Evolutionary conservation across 2,888 invertebrate genomes (phyloP).

Genomic region (Drosophila monieri): DNA sequence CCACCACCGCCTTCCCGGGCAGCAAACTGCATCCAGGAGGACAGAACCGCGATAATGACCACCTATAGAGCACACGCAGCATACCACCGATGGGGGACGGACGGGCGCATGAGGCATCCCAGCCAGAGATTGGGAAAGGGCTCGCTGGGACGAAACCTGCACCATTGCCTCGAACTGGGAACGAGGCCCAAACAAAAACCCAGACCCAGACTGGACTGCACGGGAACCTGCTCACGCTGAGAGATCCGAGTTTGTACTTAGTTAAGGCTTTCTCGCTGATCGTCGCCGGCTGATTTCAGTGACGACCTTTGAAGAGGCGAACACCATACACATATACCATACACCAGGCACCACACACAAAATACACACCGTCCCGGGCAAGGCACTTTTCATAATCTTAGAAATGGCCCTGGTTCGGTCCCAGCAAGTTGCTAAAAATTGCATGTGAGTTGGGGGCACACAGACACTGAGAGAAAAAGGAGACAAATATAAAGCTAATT

Average conservation of each 20-base stretch:
- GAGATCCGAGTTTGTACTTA: slow-evolving; percentile 63
- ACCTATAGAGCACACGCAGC: slow-evolving; percentile 76
- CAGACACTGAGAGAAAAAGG: neutral
- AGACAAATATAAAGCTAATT: accelerated
- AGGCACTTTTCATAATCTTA: slow-evolving; percentile 76
- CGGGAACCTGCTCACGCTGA: slow-evolving; percentile 69
- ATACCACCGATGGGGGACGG: slow-evolving; percentile 48
- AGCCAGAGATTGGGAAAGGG: slow-evolving; percentile 48
- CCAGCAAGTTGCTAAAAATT: slow-evolving; percentile 56
- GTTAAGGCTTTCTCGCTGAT: slow-evolving; percentile 56
- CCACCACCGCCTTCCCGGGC: slow-evolving; percentile 36
- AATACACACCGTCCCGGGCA: slow-evolving; percentile 53
- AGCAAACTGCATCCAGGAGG: slow-evolving; percentile 46
- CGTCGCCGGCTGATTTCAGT: slow-evolving; percentile 68
- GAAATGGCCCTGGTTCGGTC: slow-evolving; percentile 51
- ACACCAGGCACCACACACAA: slow-evolving; percentile 28
- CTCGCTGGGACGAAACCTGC: slow-evolving; percentile 34
- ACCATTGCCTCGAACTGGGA: slow-evolving; percentile 35
- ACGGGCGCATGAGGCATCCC: slow-evolving; percentile 50
- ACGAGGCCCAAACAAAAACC: slow-evolving; percentile 9
- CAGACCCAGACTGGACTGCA: slow-evolving; percentile 4
- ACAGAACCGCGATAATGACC: slow-evolving; percentile 75
- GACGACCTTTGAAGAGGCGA: slow-evolving; percentile 66
- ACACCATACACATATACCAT: slow-evolving; percentile 23
- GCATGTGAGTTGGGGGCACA: slow-evolving; percentile 44